Evolutionary conservation across 2,888 invertebrate species (phyloP).

Genomic region (Chrysina gloriosa): DNA sequence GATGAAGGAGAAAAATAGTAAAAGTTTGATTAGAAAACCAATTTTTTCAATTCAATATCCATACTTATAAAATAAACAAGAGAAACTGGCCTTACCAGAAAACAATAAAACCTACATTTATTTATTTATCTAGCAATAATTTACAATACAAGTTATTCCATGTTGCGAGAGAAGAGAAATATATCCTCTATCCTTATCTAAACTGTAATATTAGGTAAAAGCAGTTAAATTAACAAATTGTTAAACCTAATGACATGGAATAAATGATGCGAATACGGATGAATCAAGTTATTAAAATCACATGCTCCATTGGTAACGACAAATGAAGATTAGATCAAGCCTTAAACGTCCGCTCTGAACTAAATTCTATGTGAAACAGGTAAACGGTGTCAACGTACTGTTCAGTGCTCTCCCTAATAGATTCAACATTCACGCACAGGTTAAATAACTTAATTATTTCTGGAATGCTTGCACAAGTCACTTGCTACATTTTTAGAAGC

Average conservation of each 20-base stretch:
- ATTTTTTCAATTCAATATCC: too few relatives aligned
- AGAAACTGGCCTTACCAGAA: too few relatives aligned
- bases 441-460: slow-evolving; percentile 33
- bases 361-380: slow-evolving; percentile 17
- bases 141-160: too few relatives aligned
- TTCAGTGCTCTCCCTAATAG: slow-evolving; percentile 8
- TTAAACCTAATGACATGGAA: too few relatives aligned
- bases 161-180: too few relatives aligned
- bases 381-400: slow-evolving; percentile 32
- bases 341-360: slow-evolving; percentile 2
- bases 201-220: neutral
- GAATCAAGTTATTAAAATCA: neutral
- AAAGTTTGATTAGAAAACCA: too few relatives aligned
- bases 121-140: too few relatives aligned
- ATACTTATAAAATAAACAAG: too few relatives aligned
- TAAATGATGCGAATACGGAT: neutral
- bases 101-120: too few relatives aligned
- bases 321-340: neutral
- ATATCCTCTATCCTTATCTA: neutral
- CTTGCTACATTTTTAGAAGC: slow-evolving; percentile 14
- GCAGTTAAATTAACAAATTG: neutral
- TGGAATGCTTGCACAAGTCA: slow-evolving; percentile 21
- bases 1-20: too few relatives aligned
- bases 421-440: slow-evolving; percentile 3
- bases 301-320: neutral